phyloP scores from a whole-genome alignment of 2,888 invertebrate species.

The Hypena proboscidalis region DNA sequence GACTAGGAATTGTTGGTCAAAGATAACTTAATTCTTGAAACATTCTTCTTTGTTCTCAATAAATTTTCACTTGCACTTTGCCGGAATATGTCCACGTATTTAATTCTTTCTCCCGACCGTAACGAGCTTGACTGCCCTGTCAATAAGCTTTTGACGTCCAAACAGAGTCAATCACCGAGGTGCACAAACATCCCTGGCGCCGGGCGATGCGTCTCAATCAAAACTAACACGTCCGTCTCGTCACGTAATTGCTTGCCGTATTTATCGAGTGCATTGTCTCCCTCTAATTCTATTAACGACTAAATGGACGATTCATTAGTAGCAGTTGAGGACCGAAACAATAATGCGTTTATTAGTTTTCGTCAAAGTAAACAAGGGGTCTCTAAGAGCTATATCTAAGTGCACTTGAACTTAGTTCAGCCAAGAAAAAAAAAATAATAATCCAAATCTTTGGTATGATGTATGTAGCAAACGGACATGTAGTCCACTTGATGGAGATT shows the following conservation, averaged over 20 bases:
- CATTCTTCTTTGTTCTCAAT: too few species aligned
- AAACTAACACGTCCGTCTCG: constrained; percentile 48
- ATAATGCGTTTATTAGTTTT: constrained; percentile 36
- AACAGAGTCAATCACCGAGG: constrained; percentile 24
- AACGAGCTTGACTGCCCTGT: constrained; percentile 22
- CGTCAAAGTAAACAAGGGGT: constrained; percentile 22
- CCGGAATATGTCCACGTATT: too few species aligned
- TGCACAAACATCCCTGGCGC: constrained; percentile 44
- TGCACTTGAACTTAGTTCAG: neutral
- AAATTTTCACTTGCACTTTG: too few species aligned
- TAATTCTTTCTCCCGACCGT: too few species aligned
- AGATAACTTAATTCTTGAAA: too few species aligned
- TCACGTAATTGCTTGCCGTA: constrained; percentile 64
- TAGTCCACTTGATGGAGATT: too few species aligned
- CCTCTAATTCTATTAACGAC: constrained; percentile 71
- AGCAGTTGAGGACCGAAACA: constrained; percentile 33
- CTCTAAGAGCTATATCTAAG: constrained; percentile 7
- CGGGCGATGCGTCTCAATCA: constrained; percentile 61
- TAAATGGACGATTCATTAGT: constrained; percentile 46
- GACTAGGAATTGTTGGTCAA: too few species aligned
- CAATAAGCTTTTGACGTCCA: constrained; percentile 3
- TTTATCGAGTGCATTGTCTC: constrained; percentile 66
- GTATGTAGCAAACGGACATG: too few species aligned
- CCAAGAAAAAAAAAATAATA: constrained; percentile 3
- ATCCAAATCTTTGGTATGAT: too few species aligned